Evolutionary conservation across 2,113 vertebrate genomes (phyloP).

Genomic region (Percina caprodes): DNA sequence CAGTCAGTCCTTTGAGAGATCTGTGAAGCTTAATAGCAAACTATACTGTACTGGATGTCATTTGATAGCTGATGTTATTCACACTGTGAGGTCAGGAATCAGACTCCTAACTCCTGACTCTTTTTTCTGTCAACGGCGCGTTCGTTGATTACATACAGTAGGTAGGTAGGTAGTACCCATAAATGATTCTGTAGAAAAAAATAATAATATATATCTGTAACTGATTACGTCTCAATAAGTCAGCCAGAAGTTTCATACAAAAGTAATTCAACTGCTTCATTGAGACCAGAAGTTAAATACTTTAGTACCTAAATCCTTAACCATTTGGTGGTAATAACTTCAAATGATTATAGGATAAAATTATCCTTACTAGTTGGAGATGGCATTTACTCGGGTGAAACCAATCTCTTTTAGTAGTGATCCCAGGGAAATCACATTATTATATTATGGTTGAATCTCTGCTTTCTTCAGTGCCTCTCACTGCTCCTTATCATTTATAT

Average conservation of each 20-base stretch:
- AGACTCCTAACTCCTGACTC: neutral
- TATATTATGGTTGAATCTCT: constrained; percentile 16
- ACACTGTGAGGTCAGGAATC: constrained; percentile 5
- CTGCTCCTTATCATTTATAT: constrained; percentile 54
- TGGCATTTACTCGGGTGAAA: neutral
- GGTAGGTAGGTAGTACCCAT: neutral
- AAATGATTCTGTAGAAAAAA: neutral
- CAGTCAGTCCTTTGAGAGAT: constrained; percentile 55
- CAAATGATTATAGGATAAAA: neutral
- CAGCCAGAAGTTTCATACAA: constrained; percentile 28
- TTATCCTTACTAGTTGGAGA: neutral
- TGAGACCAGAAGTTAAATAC: neutral
- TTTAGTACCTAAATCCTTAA: neutral
- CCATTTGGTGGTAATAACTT: constrained; percentile 3
- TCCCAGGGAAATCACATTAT: constrained; percentile 21
- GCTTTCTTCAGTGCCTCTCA: constrained; percentile 27
- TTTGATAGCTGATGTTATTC: constrained; percentile 18
- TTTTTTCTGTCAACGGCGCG: too few relatives aligned
- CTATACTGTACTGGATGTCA: neutral
- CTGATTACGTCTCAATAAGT: constrained; percentile 42
- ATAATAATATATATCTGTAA: neutral
- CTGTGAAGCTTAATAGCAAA: constrained; percentile 54
- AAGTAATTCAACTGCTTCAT: neutral
- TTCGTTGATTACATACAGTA: too few relatives aligned
- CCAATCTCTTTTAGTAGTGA: constrained; percentile 1